A percentile compares a stretch with the other conserved stretches of the same genome.
These are phyloP conservation scores for Sepiola atlantica DNA, from an alignment of 2,888 invertebrate species.

Conservation along the genomic window DNA sequence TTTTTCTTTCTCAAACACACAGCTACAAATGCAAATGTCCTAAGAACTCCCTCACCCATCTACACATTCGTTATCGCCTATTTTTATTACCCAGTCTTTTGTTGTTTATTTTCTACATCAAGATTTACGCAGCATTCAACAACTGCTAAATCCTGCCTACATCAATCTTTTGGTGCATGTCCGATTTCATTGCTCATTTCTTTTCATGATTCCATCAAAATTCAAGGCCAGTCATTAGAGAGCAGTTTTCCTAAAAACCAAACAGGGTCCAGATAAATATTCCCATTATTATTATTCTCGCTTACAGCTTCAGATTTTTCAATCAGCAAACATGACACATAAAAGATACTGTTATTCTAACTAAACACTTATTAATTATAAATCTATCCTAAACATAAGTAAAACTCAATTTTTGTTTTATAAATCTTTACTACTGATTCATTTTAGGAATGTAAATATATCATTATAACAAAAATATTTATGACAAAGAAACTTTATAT, in stretches of 20 bases:
- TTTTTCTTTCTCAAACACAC: slow-evolving; percentile 16
- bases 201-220: slow-evolving; percentile 15
- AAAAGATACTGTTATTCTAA: not conserved
- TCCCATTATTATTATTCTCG: not conserved
- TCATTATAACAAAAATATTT: not conserved
- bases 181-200: slow-evolving; percentile 24
- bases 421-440: not conserved
- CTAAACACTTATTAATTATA: not conserved
- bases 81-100: not conserved
- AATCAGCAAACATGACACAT: not conserved
- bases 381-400: slow-evolving; percentile 7
- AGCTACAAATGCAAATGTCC: slow-evolving; percentile 9
- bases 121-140: not conserved
- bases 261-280: not conserved
- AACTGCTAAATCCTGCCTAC: slow-evolving; percentile 5
- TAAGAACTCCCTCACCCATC: no score
- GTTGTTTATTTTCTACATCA: not conserved
- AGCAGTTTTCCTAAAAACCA: not conserved
- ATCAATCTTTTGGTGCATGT: slow-evolving; percentile 7
- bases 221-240: slow-evolving; percentile 9
- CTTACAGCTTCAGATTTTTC: not conserved
- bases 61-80: slow-evolving; percentile 32
- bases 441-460: not conserved
- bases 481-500: not conserved
- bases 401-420: not conserved